These are phyloP conservation scores for Torymus auratus DNA, from an alignment of 2,888 invertebrate species.

Conservation along the genomic window DNA sequence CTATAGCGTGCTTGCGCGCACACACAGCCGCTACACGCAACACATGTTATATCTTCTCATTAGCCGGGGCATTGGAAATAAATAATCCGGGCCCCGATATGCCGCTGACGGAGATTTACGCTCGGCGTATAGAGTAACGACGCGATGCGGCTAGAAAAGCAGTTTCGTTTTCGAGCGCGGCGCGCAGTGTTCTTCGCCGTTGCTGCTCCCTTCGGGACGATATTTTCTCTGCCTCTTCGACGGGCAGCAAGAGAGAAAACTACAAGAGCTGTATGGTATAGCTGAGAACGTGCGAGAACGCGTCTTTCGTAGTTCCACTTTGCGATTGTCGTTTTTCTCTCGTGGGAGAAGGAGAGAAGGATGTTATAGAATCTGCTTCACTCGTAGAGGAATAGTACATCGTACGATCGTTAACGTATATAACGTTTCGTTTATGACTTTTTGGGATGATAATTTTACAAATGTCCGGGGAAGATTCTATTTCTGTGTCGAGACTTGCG, in stretches of 20 bases:
- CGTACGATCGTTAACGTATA: too few species aligned
- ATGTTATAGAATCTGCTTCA: too few species aligned
- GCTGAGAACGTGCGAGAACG: too few species aligned
- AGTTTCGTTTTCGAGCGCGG: constrained; percentile 40
- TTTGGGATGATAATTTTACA: not conserved
- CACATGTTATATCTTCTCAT: constrained; percentile 50
- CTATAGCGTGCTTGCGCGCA: too few species aligned
- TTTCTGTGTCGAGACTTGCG: too few species aligned
- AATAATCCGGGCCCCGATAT: constrained; percentile 38
- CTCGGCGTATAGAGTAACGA: constrained; percentile 25
- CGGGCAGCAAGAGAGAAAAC: not conserved
- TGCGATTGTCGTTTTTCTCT: too few species aligned
- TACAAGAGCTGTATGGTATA: too few species aligned
- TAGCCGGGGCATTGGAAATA: constrained; percentile 52
- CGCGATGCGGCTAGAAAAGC: not conserved
- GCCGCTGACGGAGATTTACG: constrained; percentile 46
- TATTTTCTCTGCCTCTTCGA: constrained; percentile 37
- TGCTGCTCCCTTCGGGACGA: constrained; percentile 1
- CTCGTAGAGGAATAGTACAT: too few species aligned
- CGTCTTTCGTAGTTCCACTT: too few species aligned
- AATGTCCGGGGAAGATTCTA: not conserved
- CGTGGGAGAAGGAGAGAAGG: too few species aligned
- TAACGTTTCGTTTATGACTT: too few species aligned
- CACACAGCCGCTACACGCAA: constrained; percentile 7
- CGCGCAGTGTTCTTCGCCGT: constrained; percentile 30